These are phyloP conservation scores for Sebastes reedi DNA, from an alignment of 2,797 vertebrate species.

Conservation along the genomic window DNA sequence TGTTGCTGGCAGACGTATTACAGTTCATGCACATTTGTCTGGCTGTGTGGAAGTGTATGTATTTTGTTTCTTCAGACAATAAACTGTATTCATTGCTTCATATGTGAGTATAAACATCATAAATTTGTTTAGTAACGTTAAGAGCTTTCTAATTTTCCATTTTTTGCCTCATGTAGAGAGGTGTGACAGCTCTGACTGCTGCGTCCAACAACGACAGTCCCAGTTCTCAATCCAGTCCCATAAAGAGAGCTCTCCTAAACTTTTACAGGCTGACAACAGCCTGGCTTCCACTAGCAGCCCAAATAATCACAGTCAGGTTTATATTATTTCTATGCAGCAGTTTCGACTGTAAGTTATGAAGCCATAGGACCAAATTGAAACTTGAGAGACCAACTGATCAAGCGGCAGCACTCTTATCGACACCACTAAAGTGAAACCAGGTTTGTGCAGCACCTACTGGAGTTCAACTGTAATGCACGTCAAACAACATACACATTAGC, in stretches of 20 bases:
- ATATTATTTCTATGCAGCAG: slow-evolving; percentile 20
- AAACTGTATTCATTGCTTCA: slow-evolving; percentile 1
- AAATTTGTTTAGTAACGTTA: slow-evolving; percentile 17
- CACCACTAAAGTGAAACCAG: slow-evolving; percentile 11
- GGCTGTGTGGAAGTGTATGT: neutral
- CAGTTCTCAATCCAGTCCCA: slow-evolving; percentile 48
- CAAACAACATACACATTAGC: slow-evolving; percentile 2
- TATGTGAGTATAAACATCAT: slow-evolving; percentile 38
- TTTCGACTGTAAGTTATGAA: neutral
- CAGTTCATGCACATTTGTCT: slow-evolving; percentile 28
- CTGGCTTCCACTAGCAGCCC: slow-evolving; percentile 40
- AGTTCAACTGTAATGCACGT: slow-evolving; percentile 11
- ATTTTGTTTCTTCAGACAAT: slow-evolving; percentile 23
- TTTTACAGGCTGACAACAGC: slow-evolving; percentile 82
- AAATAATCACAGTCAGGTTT: slow-evolving; percentile 29
- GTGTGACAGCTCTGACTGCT: slow-evolving; percentile 44
- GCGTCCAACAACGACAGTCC: slow-evolving; percentile 51
- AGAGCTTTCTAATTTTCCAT: slow-evolving; percentile 30
- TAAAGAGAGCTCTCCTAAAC: slow-evolving; percentile 79
- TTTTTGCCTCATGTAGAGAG: slow-evolving; percentile 33
- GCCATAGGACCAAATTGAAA: neutral
- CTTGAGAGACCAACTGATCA: neutral
- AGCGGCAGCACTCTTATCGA: neutral
- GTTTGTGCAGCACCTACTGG: neutral
- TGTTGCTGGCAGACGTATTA: slow-evolving; percentile 34